These are phyloP conservation scores for Seira musarum DNA, from an alignment of 2,888 invertebrate species.

Conservation along the genomic window DNA sequence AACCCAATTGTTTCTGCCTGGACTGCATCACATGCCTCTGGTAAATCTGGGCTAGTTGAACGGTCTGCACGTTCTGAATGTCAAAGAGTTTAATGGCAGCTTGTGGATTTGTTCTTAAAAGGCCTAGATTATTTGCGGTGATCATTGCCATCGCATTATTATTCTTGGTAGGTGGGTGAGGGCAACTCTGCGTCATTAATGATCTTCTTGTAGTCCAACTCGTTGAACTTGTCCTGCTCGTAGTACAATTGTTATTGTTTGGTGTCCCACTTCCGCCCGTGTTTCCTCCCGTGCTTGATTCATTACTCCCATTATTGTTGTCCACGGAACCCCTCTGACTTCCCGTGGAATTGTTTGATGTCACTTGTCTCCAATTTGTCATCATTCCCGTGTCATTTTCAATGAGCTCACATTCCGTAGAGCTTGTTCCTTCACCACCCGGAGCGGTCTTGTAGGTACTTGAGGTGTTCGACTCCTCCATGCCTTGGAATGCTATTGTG, in stretches of 20 bases:
- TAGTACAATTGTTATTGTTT: slow-evolving; percentile 47
- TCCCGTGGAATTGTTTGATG: slow-evolving; percentile 46
- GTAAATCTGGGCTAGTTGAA: slow-evolving; percentile 57
- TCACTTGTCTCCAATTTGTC: slow-evolving; percentile 66
- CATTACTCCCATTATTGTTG: slow-evolving; percentile 65
- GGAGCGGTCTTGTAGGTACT: slow-evolving; percentile 63
- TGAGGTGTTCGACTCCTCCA: slow-evolving; percentile 58
- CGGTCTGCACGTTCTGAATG: slow-evolving; percentile 61
- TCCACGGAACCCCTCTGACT: slow-evolving; percentile 44
- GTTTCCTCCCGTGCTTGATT: slow-evolving; percentile 50
- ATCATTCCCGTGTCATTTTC: slow-evolving; percentile 58
- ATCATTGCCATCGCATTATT: slow-evolving; percentile 31
- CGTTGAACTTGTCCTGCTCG: slow-evolving; percentile 35
- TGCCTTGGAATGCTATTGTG: slow-evolving; percentile 93
- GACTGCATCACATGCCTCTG: slow-evolving; percentile 33
- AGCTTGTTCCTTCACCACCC: slow-evolving; percentile 33
- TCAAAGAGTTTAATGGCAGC: slow-evolving; percentile 64
- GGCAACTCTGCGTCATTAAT: slow-evolving; percentile 66
- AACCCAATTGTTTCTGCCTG: slow-evolving; percentile 38
- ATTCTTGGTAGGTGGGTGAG: slow-evolving; percentile 53
- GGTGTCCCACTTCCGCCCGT: slow-evolving; percentile 47
- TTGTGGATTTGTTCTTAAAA: slow-evolving; percentile 46
- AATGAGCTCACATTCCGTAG: slow-evolving; percentile 53
- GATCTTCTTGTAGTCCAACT: slow-evolving; percentile 38
- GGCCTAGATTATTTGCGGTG: slow-evolving; percentile 27